Base-by-base conservation (phyloP, 2,888 invertebrate species). In the Pristionchus exspectatus region DNA sequence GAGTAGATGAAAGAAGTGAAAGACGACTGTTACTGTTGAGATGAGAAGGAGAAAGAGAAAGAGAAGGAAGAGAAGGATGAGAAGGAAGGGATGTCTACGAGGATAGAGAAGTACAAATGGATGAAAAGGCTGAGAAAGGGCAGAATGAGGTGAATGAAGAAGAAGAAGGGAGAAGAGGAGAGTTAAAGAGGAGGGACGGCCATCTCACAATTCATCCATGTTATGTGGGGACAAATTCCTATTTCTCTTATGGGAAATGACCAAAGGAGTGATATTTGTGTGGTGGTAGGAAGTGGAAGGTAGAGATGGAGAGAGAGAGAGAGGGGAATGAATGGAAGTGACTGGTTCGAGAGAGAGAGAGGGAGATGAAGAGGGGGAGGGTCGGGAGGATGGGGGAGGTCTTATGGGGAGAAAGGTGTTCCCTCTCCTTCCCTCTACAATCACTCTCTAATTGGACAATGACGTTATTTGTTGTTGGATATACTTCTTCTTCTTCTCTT, bases 271-370 rank as follows among this genome's bases (percentile, higher is more conserved):
- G 77, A 77, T 77, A 77, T 77, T 77, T 77, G 77, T 77, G 77
- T 56, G 84, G 84, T 44, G 56, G 59, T 54, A 56, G 84, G 84
- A 84, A 84, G 84, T 56, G 84, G 84, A 84, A 84, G 84, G 84
- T 54, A 84, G 84, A 50, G 86, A 86, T 54, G 27, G 56, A 74
- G 74, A 74, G 74, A 74, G 74, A 33, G 86, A 86, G 83, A 30
- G 56, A 30, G 66, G 66, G 63, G 54, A 66, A 50, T 63, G 69
- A 86, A 86, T 86, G 69, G 63, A 38, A 50, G 10, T 86, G 63
- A 63, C 86, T 69, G 86, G 86, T 86, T 86, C 86, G 63, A 86
- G 69, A 63, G 63, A 86, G 63, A 66, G 59, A 59, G 59, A 59
- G 84, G 38, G 27, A 59, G 59, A 59, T 56, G 50, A 16, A n/a